Base-by-base conservation (phyloP, 1,140 invertebrate species). In the Limonius californicus region DNA sequence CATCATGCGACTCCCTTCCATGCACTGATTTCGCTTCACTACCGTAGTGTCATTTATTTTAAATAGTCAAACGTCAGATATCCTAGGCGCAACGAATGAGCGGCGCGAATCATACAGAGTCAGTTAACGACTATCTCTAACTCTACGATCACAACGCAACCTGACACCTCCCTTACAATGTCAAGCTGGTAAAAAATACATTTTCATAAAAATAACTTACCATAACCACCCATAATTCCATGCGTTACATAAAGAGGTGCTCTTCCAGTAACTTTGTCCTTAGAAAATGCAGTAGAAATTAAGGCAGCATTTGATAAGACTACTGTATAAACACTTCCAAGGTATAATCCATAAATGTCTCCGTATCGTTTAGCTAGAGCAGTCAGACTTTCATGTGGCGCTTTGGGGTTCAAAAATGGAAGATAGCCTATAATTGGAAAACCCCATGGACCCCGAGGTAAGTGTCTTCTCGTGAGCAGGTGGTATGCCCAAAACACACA, bases 141-240 rank as follows among this genome's bases (percentile, higher is more conserved):
- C n/a, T n/a, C n/a, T n/a, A n/a, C n/a, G n/a, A n/a, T n/a, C n/a
- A n/a, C n/a, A n/a, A n/a, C n/a, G n/a, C n/a, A n/a, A n/a, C n/a
- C n/a, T n/a, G n/a, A n/a, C n/a, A n/a, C n/a, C n/a, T n/a, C n/a
- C n/a, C n/a, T n/a, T n/a, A n/a, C n/a, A n/a, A n/a, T n/a, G n/a
- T n/a, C n/a, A n/a, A n/a, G n/a, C n/a, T n/a, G n/a, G n/a, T n/a
- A n/a, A n/a, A n/a, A n/a, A n/a, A n/a, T n/a, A n/a, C n/a, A n/a
- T n/a, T n/a, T n/a, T n/a, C n/a, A n/a, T n/a, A n/a, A n/a, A n/a
- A n/a, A n/a, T n/a, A n/a, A 75, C 75, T 85, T 78, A 94, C 91
- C 91, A 72, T 89, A 86, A 66, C 92, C 91, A 61, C 89, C 78
- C 87, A 94, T 92, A 9, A 95, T 88, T 32, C 90, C 91, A 72